phyloP scores from a whole-genome alignment of 2,888 invertebrate species.

The Caenorhabditis wallacei region DNA sequence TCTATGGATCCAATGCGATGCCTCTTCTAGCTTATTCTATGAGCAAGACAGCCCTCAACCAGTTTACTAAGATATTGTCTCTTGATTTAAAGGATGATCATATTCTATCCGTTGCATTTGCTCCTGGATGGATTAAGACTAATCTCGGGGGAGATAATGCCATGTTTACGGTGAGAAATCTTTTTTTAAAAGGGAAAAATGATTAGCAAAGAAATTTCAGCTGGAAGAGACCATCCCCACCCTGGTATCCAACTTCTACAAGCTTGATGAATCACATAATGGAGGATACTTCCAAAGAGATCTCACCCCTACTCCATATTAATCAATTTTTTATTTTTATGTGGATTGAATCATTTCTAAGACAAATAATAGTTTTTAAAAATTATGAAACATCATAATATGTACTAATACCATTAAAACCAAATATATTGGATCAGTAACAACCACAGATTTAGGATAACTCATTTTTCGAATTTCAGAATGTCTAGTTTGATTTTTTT shows the following conservation, averaged over 20 bases:
- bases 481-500: too few species aligned
- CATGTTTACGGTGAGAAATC: conserved; percentile 2
- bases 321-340: neutral
- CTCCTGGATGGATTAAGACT: conserved; percentile 78
- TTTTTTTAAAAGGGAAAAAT: neutral
- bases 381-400: too few species aligned
- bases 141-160: conserved; percentile 75
- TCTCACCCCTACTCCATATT: conserved; percentile 5
- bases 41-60: conserved; percentile 75
- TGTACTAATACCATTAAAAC: too few species aligned
- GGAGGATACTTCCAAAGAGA: conserved; percentile 12
- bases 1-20: conserved; percentile 39
- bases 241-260: conserved; percentile 11
- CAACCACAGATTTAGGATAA: too few species aligned
- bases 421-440: too few species aligned
- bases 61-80: conserved; percentile 69
- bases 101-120: conserved; percentile 46
- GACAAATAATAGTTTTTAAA: too few species aligned
- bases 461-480: too few species aligned
- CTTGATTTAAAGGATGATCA: conserved; percentile 58
- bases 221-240: conserved; percentile 8
- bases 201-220: conserved; percentile 9
- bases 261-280: conserved; percentile 7
- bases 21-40: conserved; percentile 57
- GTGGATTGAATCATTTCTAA: too few species aligned